These are phyloP conservation scores for Andricus quercusramuli DNA, from an alignment of 2,888 invertebrate genomes.

Conservation along the genomic window DNA sequence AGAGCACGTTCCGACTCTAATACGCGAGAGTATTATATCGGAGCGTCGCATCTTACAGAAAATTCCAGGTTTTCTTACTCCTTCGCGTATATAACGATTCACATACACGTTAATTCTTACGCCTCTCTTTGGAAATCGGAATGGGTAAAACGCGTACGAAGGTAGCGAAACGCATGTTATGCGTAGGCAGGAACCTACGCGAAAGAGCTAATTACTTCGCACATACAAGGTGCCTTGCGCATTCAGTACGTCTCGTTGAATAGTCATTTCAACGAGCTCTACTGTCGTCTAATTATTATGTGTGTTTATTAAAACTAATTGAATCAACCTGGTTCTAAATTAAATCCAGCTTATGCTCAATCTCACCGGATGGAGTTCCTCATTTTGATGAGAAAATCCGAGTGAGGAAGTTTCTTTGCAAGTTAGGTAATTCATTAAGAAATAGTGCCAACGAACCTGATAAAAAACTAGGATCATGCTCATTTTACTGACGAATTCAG, in stretches of 20 bases:
- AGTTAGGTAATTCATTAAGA: not conserved
- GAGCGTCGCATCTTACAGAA: not conserved
- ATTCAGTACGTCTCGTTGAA: constrained; percentile 14
- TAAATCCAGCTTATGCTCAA: not conserved
- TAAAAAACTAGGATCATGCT: not conserved
- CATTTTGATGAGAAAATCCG: not conserved
- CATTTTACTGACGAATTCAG: not conserved
- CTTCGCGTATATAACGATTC: not conserved
- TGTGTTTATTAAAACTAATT: constrained; percentile 38
- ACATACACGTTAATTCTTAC: constrained; percentile 15
- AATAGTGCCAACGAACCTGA: not conserved
- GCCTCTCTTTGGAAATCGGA: not conserved
- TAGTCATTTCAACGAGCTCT: constrained; percentile 26
- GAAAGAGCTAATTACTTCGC: constrained; percentile 52
- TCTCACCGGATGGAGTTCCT: not conserved
- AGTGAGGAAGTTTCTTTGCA: not conserved
- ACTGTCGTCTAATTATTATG: constrained; percentile 35
- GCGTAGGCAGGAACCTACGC: constrained; percentile 52
- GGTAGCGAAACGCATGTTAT: constrained; percentile 46
- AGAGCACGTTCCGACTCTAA: not conserved
- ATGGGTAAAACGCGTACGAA: constrained; percentile 36
- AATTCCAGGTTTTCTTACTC: not conserved
- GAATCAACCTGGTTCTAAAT: constrained; percentile 1
- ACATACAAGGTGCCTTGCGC: not conserved
- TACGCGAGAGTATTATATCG: not conserved